Evolutionary conservation across 2,888 invertebrate genomes (phyloP), one percentile per base, ranked within the genome.

Genomic region (Loripinus fragilis): DNA sequence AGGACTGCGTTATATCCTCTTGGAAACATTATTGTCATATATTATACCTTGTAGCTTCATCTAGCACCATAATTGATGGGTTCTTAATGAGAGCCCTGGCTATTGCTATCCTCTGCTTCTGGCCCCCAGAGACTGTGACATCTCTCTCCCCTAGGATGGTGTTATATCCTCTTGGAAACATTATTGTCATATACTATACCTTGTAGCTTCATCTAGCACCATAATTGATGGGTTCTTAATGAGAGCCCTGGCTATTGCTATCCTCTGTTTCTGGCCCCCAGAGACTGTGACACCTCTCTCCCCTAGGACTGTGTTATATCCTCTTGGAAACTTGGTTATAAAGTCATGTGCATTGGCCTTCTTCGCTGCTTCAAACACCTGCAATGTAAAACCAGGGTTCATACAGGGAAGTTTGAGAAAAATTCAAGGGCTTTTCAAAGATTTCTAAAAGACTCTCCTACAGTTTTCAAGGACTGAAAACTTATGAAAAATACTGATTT

Each of bases 271-370:
- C 94, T 98, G 98, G 0, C 99, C 99, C 0, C 99, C 98, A 66
- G 98, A 98, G 48, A 99, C 95, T n/a, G 98, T 96, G 71, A 96
- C 95, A 0, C 98, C 98, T 74, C 98, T 94, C 94, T 99, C 98
- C 0, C 98, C 98, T 3, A 94, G 90, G n/a, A 94, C 90, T 0
- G 98, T 98, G 71, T 96, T 94, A 92, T 98, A 99, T 0, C 97
- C 97, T 0, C 95, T 94, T 0, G 98, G 98, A 93, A 99, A 97
- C 42, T 94, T 94, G 0, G 90, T 93, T 64, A 99, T 97, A 93
- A 99, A 99, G n/a, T 96, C 96, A 93, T 98, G 96, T 0, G 98
- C 98, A 93, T 99, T 98, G 2, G 99, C 98, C 72, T 96, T 94
- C 91, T 95, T 95, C 0, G 99, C 97, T 0, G 97, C 98, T 91